Evolutionary conservation across 2,797 vertebrate genomes (phyloP).

Genomic region (Thunnus albacares): DNA sequence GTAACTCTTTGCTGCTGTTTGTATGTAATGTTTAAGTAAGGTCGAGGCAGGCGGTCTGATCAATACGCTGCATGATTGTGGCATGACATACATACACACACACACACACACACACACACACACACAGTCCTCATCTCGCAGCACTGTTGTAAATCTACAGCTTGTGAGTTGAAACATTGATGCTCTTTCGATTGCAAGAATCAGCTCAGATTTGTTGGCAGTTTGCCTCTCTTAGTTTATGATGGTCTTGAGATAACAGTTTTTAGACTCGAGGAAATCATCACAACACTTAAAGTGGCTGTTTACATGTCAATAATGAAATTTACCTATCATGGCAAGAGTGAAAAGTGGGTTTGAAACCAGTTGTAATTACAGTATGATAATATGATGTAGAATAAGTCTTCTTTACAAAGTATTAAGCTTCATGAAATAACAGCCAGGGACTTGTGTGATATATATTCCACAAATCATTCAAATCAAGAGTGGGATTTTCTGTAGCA

Average conservation of each 20-base stretch:
- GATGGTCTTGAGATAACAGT: neutral
- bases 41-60: constrained; percentile 62
- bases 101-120: constrained; percentile 9
- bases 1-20: constrained; percentile 74
- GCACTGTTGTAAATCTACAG: constrained; percentile 30
- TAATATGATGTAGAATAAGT: constrained; percentile 7
- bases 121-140: constrained; percentile 2
- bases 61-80: constrained; percentile 64
- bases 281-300: neutral
- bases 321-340: neutral
- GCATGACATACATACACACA: constrained; percentile 26
- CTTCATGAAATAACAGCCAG: constrained; percentile 24
- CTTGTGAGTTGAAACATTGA: constrained; percentile 31
- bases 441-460: constrained; percentile 41
- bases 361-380: neutral
- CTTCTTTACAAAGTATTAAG: constrained; percentile 23
- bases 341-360: neutral
- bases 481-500: constrained; percentile 42
- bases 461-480: constrained; percentile 61
- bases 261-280: neutral
- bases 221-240: constrained; percentile 11
- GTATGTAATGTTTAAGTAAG: constrained; percentile 78
- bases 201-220: constrained; percentile 24
- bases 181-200: constrained; percentile 21
- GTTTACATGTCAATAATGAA: neutral